phyloP scores from a whole-genome alignment of 2,113 vertebrate genomes.

The Mastomys natalensis region DNA sequence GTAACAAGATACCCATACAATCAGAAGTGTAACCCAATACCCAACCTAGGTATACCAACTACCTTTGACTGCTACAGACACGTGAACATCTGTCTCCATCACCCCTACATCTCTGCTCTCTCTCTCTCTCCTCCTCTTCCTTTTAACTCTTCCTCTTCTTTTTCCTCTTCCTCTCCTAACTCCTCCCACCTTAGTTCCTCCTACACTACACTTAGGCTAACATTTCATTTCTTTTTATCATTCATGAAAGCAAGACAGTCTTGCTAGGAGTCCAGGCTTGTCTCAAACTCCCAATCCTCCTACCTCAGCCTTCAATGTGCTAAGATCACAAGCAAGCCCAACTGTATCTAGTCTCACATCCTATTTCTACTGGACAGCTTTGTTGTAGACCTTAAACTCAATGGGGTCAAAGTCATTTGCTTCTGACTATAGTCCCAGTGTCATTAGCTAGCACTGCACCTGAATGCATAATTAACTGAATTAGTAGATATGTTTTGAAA shows the following conservation, averaged over 20 bases:
- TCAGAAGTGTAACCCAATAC: no score
- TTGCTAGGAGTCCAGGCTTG: background rate
- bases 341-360: background rate
- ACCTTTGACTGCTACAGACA: no score
- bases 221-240: background rate
- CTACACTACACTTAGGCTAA: no score
- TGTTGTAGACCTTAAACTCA: background rate
- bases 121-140: no score
- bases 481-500: constrained; percentile 11
- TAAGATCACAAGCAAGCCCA: background rate
- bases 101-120: no score
- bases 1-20: no score
- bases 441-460: background rate
- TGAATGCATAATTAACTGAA: background rate
- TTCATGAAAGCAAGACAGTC: background rate
- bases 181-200: no score
- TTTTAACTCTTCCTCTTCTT: no score
- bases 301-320: background rate
- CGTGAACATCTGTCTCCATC: no score
- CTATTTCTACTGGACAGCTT: background rate
- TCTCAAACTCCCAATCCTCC: background rate
- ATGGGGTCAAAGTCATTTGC: background rate
- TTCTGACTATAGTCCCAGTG: background rate
- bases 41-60: no score
- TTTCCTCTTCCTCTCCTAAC: no score